Base-by-base conservation (phyloP, 1,140 invertebrate species). In the Lutraria rhynchaena region DNA sequence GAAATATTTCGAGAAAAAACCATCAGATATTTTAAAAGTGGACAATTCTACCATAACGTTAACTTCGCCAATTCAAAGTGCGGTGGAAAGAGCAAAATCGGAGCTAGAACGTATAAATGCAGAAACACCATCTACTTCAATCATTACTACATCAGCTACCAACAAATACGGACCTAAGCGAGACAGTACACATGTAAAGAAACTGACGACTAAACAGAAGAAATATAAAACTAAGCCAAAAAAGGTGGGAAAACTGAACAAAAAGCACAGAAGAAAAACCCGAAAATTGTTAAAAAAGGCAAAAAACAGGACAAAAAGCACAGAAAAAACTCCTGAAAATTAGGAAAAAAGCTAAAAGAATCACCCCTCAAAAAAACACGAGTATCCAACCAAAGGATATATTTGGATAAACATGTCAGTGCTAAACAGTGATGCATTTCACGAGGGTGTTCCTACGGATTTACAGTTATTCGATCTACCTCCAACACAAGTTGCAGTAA, bases 401-500 rank as follows among this genome's bases (percentile, higher is more conserved):
- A 41, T 44, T 29, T 4, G 33, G 2, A 73, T 57, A 22, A 11
- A 33, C 11, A 73, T 73, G 70, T 57, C 70, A 9, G 70, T 73
- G 53, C 58, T 73, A 31, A 73, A 73, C 41, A 15, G 15, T 7
- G 70, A 57, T 15, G 35, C 22, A 24, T 73, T 73, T 33, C 15
- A 73, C 17, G 70, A 57, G 27, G 53, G 70, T 31, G 15, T 57
- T 44, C 51, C 37, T 19, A 57, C 70, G 27, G 51, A 57, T 37
- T 33, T 73, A 35, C 27, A 49, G 11, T 46, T 61, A 22, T 84
- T 84, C 58, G 31, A 57, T 46, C n/a, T 85, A 29, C 65, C 80
- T 22, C 63, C 70, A 13, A 78, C 80, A 35, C 78, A 85, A 27
- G 74, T 69, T n/a, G 65, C 35, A 1, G 65, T 85, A 17, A 57